These are phyloP conservation scores for honey bee (Apis mellifera) DNA, from an alignment of 1,140 invertebrate genomes.

Conservation along the genomic window DNA sequence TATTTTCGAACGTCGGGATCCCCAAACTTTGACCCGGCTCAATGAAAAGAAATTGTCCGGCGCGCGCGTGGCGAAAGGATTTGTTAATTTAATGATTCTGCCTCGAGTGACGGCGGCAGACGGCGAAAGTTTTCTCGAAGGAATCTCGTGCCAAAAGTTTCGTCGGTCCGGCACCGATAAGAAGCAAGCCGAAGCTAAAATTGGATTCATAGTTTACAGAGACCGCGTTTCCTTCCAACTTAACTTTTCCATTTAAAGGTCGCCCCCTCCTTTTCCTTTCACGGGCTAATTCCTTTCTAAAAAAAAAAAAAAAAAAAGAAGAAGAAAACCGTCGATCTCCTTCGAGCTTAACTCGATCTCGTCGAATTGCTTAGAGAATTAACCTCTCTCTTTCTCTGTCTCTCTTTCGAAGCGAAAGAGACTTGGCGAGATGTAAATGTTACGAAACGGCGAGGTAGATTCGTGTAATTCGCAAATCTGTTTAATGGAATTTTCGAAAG, in stretches of 20 bases:
- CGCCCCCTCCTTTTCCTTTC: slow-evolving; percentile 17
- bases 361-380: slow-evolving; percentile 24
- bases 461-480: no score
- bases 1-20: neutral
- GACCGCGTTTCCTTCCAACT: slow-evolving; percentile 38
- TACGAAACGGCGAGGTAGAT: neutral
- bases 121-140: slow-evolving; percentile 22
- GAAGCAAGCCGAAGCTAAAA: slow-evolving; percentile 40
- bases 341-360: neutral
- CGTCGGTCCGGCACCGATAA: slow-evolving; percentile 43
- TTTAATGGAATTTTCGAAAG: no score
- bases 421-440: no score
- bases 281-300: slow-evolving; percentile 29
- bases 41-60: slow-evolving; percentile 49
- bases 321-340: slow-evolving; percentile 20
- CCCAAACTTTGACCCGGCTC: slow-evolving; percentile 29
- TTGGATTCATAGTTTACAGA: slow-evolving; percentile 55
- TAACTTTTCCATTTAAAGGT: slow-evolving; percentile 48
- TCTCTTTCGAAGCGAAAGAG: no score
- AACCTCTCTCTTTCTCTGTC: neutral
- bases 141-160: neutral
- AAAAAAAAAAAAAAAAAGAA: neutral
- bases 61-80: slow-evolving; percentile 30
- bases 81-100: slow-evolving; percentile 51
- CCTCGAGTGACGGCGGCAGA: slow-evolving; percentile 22